Conservation (phyloP, 2,888 invertebrate species). For the Dermolepida albohirtum region DNA sequence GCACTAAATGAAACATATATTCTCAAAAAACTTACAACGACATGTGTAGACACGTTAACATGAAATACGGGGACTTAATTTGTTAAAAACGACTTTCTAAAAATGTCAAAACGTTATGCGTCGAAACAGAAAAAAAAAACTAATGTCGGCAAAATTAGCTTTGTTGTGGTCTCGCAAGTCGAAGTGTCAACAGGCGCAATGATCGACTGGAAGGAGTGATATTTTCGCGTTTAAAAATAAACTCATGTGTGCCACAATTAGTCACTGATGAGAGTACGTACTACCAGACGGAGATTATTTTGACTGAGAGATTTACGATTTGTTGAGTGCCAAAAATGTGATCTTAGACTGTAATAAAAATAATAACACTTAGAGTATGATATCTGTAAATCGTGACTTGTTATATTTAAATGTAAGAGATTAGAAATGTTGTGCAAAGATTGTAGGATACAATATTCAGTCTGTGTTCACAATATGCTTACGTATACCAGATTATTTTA, state of each 20-base stretch:
- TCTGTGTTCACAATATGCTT: too few relatives aligned
- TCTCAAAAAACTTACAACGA: constrained; percentile 2
- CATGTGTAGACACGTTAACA: constrained; percentile 15
- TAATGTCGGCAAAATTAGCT: constrained; percentile 20
- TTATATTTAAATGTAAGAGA: constrained; percentile 2
- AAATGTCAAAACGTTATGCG: constrained; percentile 5
- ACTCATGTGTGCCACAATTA: constrained; percentile 26
- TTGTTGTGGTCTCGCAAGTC: background rate
- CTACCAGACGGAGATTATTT: constrained; percentile 23
- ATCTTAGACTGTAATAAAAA: constrained; percentile 34
- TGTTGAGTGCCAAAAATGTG: constrained; percentile 34
- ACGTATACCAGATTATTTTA: too few relatives aligned
- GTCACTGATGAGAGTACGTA: constrained; percentile 11
- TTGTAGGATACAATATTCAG: too few relatives aligned
- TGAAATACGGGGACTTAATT: constrained; percentile 15
- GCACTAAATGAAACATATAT: background rate
- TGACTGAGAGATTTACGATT: constrained; percentile 28
- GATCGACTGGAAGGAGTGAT: constrained; percentile 27
- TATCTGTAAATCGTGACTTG: constrained; percentile 1
- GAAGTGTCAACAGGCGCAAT: too few relatives aligned
- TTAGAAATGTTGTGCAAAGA: background rate
- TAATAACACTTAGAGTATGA: constrained; percentile 5
- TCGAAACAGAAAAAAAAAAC: constrained; percentile 4
- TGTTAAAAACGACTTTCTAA: constrained; percentile 12
- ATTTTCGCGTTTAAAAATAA: constrained; percentile 32